Evolutionary conservation across 2,797 vertebrate species (phyloP).

Genomic region (Enteromius treurensis): DNA sequence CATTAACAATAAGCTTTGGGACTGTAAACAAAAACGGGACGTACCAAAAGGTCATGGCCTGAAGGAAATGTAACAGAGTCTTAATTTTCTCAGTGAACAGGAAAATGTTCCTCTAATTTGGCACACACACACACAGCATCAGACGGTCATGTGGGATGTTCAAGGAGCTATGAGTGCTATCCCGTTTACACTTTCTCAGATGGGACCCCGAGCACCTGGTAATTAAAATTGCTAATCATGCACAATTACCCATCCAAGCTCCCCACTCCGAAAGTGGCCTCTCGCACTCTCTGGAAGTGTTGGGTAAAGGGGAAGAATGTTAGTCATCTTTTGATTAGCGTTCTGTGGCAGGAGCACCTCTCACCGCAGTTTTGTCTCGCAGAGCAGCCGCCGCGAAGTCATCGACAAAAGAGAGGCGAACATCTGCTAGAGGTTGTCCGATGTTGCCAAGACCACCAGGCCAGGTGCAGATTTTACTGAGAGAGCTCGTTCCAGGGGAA

Average conservation of each 20-base stretch:
- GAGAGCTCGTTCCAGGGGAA: constrained; percentile 62
- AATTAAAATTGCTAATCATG: constrained; percentile 91
- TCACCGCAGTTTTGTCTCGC: constrained; percentile 74
- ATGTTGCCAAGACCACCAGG: constrained; percentile 67
- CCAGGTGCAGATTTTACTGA: constrained; percentile 76
- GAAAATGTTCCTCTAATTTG: background rate
- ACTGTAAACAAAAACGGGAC: background rate
- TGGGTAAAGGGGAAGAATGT: constrained; percentile 44
- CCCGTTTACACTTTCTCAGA: constrained; percentile 42
- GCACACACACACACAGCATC: background rate
- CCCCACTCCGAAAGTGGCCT: constrained; percentile 81
- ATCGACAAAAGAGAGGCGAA: constrained; percentile 79
- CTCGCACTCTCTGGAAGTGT: constrained; percentile 67
- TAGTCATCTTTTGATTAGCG: constrained; percentile 67
- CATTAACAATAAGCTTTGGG: background rate
- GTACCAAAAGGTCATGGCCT: background rate
- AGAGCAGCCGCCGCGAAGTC: constrained; percentile 78
- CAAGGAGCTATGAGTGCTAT: constrained; percentile 28
- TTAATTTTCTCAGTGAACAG: background rate
- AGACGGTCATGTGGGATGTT: constrained; percentile 17
- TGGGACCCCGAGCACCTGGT: constrained; percentile 80
- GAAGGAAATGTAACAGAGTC: background rate
- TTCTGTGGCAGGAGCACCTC: constrained; percentile 75
- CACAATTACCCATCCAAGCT: constrained; percentile 84
- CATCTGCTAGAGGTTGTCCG: constrained; percentile 78